Percentiles rank a stretch among this genome's conserved stretches.
These are phyloP conservation scores for Plectus sambesii DNA, from an alignment of 1,140 invertebrate genomes.

Conservation along the genomic window DNA sequence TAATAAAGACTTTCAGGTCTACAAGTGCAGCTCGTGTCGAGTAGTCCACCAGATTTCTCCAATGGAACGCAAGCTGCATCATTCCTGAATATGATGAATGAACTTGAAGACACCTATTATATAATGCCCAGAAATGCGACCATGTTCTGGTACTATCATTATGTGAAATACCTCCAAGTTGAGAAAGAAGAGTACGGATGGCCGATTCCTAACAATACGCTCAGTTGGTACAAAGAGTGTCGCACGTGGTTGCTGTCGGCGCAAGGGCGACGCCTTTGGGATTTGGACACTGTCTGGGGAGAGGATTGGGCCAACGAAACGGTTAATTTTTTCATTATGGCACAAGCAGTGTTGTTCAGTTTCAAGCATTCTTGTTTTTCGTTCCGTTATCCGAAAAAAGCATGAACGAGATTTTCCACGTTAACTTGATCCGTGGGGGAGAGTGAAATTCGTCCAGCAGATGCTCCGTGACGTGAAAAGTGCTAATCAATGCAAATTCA, in stretches of 20 bases:
- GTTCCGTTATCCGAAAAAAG: no score
- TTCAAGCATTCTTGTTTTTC: conserved; percentile 16
- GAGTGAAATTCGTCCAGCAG: no score
- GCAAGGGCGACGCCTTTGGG: conserved; percentile 41
- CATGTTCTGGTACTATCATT: conserved; percentile 44
- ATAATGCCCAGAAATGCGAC: conserved; percentile 44
- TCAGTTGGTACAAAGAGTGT: conserved; percentile 36
- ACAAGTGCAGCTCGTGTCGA: conserved; percentile 44
- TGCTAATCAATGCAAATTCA: no score
- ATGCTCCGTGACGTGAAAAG: no score
- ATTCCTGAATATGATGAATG: conserved; percentile 29
- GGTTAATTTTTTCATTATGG: conserved; percentile 9
- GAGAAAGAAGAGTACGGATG: no score
- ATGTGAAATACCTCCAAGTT: no score
- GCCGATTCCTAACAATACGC: no score
- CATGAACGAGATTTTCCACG: no score
- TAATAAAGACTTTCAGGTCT: conserved; percentile 37
- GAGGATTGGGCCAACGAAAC: conserved; percentile 8
- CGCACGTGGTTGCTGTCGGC: conserved; percentile 41
- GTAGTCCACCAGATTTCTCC: conserved; percentile 42
- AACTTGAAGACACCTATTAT: conserved; percentile 38
- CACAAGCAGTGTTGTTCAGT: conserved; percentile 2
- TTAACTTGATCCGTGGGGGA: no score
- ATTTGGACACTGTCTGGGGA: conserved; percentile 41
- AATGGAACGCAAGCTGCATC: conserved; percentile 16